phyloP scores from a whole-genome alignment of 2,797 vertebrate species.

The Siniperca undulata region DNA sequence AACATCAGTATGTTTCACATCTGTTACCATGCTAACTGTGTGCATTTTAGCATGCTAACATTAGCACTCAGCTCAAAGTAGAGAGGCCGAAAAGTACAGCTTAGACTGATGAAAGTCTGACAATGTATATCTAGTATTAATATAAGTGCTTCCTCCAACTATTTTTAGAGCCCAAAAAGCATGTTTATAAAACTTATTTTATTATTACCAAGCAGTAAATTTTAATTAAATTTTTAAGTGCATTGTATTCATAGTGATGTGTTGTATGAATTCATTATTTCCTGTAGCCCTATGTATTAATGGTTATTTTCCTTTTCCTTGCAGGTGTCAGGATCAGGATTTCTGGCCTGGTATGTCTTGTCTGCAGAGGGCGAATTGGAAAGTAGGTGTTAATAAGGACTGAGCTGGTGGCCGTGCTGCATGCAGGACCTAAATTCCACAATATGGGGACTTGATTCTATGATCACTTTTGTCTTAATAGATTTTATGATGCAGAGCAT shows the following conservation, averaged over 20 bases:
- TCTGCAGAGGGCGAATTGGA: conserved; percentile 54
- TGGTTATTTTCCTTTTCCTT: conserved; percentile 19
- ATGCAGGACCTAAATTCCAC: conserved; percentile 48
- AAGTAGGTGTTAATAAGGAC: conserved; percentile 61
- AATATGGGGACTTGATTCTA: conserved; percentile 48
- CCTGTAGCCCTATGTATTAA: background rate
- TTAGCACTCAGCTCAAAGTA: background rate
- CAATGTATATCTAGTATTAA: background rate
- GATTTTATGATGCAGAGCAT: conserved; percentile 43
- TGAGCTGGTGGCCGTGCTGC: conserved; percentile 44
- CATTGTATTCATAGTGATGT: background rate
- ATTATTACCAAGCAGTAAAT: background rate
- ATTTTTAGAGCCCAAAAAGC: no score
- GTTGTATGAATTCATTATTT: background rate
- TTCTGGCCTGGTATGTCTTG: conserved; percentile 50
- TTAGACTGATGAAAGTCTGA: background rate
- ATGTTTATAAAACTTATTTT: background rate
- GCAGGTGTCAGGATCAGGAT: conserved; percentile 64
- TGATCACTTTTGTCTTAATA: conserved; percentile 55
- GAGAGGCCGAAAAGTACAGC: background rate
- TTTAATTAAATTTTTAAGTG: background rate
- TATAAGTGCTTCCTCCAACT: background rate
- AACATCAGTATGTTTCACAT: background rate
- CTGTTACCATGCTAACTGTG: background rate
- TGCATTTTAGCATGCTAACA: background rate